These are phyloP conservation scores for Chloebia gouldiae DNA, from an alignment of 2,113 vertebrate species.

Conservation along the genomic window DNA sequence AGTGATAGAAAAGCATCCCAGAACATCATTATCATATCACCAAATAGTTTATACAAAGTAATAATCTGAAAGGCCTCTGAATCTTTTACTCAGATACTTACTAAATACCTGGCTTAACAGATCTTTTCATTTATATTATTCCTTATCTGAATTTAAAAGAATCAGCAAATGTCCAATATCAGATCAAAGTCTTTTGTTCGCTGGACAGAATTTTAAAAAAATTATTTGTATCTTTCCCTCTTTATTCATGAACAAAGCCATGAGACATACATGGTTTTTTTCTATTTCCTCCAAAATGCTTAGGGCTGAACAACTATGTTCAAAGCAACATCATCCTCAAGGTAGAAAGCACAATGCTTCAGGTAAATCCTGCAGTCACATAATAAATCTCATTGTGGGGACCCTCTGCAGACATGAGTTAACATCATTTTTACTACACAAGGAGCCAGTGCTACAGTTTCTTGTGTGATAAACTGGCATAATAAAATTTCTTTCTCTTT, in stretches of 20 bases:
- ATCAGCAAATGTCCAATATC: not conserved
- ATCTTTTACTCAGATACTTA: not conserved
- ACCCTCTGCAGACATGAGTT: fast-evolving
- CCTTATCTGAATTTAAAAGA: not conserved
- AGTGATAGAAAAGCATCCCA: not conserved
- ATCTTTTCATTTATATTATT: not conserved
- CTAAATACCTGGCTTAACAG: not conserved
- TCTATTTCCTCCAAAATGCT: not conserved
- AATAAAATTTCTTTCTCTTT: not conserved
- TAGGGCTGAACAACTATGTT: not conserved
- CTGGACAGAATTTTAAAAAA: not conserved
- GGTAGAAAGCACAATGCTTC: not conserved
- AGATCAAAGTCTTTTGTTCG: not conserved
- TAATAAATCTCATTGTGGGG: not conserved
- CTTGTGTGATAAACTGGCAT: not conserved
- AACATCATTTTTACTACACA: not conserved
- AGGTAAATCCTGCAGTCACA: not conserved
- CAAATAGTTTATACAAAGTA: not conserved
- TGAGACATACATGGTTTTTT: not conserved
- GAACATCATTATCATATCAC: not conserved
- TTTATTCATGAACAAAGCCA: not conserved
- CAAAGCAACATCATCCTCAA: not conserved
- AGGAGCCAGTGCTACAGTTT: not conserved
- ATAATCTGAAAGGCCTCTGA: not conserved
- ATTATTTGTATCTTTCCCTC: not conserved